Percentiles rank a stretch among this genome's conserved stretches.
These are phyloP conservation scores for Cheilosia variabilis DNA, from an alignment of 2,888 invertebrate genomes.

Conservation along the genomic window DNA sequence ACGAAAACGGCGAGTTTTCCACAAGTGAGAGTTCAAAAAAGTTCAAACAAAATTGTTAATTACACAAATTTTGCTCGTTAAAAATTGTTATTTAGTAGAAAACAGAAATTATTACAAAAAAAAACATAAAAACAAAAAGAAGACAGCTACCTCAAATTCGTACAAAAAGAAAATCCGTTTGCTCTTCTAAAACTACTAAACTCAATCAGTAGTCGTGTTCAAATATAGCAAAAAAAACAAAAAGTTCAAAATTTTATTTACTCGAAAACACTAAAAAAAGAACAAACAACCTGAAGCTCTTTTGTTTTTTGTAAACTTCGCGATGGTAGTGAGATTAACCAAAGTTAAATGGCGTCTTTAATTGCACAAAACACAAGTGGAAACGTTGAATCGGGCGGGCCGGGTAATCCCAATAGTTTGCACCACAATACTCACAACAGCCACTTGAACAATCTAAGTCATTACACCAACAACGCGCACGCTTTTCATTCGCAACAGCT, in stretches of 20 bases:
- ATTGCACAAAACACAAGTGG: constrained; percentile 83
- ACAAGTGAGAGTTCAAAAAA: constrained; percentile 71
- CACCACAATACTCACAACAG: constrained; percentile 81
- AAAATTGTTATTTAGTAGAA: constrained; percentile 73
- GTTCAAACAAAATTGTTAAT: constrained; percentile 70
- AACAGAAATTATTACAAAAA: constrained; percentile 55
- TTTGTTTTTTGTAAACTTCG: constrained; percentile 74
- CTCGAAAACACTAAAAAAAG: constrained; percentile 28
- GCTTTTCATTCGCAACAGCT: constrained; percentile 78
- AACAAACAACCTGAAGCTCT: constrained; percentile 18
- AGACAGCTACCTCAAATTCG: constrained; percentile 73
- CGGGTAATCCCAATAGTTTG: constrained; percentile 77
- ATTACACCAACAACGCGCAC: constrained; percentile 77
- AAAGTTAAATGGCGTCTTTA: constrained; percentile 84
- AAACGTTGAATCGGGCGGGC: constrained; percentile 80
- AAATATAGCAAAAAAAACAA: constrained; percentile 56
- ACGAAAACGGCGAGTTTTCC: constrained; percentile 62
- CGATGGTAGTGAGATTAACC: constrained; percentile 79
- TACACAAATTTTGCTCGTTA: constrained; percentile 71
- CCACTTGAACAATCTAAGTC: constrained; percentile 81
- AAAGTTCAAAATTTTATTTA: constrained; percentile 63
- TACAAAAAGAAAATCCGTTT: constrained; percentile 72
- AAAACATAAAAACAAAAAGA: constrained; percentile 30
- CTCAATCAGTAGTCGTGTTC: constrained; percentile 69
- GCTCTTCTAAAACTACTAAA: constrained; percentile 65